These are phyloP conservation scores for Zaprionus davidi DNA, from an alignment of 1,140 invertebrate species.

Conservation along the genomic window DNA sequence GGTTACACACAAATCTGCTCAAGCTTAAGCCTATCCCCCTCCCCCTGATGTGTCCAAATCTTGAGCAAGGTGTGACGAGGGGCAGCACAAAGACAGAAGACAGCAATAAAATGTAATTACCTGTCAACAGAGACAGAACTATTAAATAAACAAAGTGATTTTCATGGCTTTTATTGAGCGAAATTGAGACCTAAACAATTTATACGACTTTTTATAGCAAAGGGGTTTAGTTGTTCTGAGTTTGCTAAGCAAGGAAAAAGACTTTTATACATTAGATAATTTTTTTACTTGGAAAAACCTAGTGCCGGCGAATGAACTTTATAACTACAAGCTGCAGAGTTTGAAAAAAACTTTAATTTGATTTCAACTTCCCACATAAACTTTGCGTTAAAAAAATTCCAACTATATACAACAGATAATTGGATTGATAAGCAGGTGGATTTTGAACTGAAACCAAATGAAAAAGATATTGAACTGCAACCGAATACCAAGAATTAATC, in stretches of 20 bases:
- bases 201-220: background rate
- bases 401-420: background rate
- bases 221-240: background rate
- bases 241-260: background rate
- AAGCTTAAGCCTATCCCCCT: slow-evolving; percentile 27
- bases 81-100: slow-evolving; percentile 28
- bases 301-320: background rate
- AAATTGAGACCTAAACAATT: background rate
- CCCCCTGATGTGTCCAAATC: slow-evolving; percentile 34
- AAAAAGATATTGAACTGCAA: background rate
- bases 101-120: slow-evolving; percentile 55
- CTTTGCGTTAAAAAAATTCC: background rate
- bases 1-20: slow-evolving; percentile 48
- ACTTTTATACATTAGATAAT: background rate
- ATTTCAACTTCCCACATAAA: background rate
- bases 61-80: slow-evolving; percentile 43
- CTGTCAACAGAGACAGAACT: slow-evolving; percentile 45
- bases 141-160: slow-evolving; percentile 14
- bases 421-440: background rate
- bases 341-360: no score
- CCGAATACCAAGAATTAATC: background rate
- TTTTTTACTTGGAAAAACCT: background rate
- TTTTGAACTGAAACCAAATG: background rate
- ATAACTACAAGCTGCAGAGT: background rate
- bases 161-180: background rate